Evolutionary conservation across 2,113 vertebrate species (phyloP).

Genomic region (Psilopogon haemacephalus): DNA sequence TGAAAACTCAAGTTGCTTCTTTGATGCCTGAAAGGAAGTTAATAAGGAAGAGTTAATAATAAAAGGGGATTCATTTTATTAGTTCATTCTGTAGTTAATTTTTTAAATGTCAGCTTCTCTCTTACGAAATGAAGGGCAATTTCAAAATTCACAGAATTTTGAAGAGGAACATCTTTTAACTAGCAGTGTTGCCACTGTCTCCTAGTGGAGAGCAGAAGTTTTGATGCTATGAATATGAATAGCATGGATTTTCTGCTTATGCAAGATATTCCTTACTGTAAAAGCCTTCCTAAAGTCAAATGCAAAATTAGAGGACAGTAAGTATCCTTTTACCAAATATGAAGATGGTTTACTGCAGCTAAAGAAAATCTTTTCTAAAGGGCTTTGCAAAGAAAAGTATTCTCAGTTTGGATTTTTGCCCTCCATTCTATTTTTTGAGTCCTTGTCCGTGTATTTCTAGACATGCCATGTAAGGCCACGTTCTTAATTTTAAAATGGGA

Average conservation of each 20-base stretch:
- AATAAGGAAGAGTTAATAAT: background rate
- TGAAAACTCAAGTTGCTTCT: background rate
- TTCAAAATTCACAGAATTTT: constrained; percentile 10
- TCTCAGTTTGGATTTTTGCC: background rate
- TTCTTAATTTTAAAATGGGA: background rate
- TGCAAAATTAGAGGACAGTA: background rate
- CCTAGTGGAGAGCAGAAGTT: background rate
- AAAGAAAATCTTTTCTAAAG: background rate
- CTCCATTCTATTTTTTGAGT: background rate
- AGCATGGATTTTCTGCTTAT: background rate
- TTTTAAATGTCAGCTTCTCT: constrained; percentile 31
- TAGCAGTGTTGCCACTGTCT: background rate
- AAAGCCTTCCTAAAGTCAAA: background rate
- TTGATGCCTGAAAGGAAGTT: background rate
- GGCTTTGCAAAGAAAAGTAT: background rate
- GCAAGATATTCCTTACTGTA: background rate
- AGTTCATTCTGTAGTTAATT: constrained; percentile 23
- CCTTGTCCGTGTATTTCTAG: background rate
- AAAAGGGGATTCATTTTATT: background rate
- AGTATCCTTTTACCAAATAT: background rate
- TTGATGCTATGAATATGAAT: background rate
- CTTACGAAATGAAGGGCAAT: background rate
- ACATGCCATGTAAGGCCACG: background rate
- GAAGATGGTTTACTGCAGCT: background rate
- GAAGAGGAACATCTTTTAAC: background rate